Conservation (phyloP, 1,140 invertebrate species). For the Drosophila murphyi region DNA sequence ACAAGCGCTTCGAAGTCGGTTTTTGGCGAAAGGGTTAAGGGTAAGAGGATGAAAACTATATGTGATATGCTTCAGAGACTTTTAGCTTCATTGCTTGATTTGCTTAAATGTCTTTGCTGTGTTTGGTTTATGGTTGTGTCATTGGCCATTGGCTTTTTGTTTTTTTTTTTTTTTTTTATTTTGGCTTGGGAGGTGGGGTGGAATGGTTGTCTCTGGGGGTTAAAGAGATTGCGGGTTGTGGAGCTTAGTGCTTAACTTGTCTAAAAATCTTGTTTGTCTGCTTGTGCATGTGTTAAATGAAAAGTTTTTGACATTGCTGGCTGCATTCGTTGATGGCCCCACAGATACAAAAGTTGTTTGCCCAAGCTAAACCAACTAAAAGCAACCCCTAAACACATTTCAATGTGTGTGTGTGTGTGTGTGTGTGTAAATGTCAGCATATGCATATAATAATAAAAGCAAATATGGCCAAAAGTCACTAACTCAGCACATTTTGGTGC, state of each 20-base stretch:
- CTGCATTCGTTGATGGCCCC: constrained; percentile 77
- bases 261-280: constrained; percentile 74
- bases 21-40: constrained; percentile 18
- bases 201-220: constrained; percentile 16
- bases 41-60: constrained; percentile 35
- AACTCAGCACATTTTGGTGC: constrained; percentile 71
- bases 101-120: constrained; percentile 82
- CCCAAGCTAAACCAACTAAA: constrained; percentile 66
- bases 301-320: constrained; percentile 65
- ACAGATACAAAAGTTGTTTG: constrained; percentile 80
- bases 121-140: constrained; percentile 80
- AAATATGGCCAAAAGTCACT: constrained; percentile 75
- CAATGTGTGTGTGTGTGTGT: constrained; percentile 8
- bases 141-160: constrained; percentile 42
- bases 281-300: constrained; percentile 65
- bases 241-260: constrained; percentile 46
- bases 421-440: constrained; percentile 78
- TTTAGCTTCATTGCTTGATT: constrained; percentile 82
- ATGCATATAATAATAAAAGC: constrained; percentile 82
- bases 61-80: constrained; percentile 78
- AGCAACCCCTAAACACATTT: constrained; percentile 28
- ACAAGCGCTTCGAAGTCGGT: constrained; percentile 43
- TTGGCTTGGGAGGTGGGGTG: neutral
- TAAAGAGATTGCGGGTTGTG: constrained; percentile 26
- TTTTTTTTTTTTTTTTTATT: constrained; percentile 4